Percentiles rank a stretch among this genome's conserved stretches.
Evolutionary conservation across 2,797 vertebrate genomes (phyloP).

Genomic region (Hypotaenidia philippensis): DNA sequence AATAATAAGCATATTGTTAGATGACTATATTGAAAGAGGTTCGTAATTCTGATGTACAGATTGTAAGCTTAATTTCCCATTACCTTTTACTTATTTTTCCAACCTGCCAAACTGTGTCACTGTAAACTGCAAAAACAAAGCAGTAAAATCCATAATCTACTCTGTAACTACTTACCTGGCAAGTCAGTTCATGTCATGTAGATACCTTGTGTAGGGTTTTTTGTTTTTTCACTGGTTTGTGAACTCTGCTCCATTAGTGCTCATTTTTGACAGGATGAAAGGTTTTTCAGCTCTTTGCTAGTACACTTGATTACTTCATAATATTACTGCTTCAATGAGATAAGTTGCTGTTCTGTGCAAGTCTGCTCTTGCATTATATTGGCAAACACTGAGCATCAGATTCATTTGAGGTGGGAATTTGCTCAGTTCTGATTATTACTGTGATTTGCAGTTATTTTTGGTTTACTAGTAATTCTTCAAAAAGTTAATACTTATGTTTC

Average conservation of each 20-base stretch:
- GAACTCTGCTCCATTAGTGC: neutral
- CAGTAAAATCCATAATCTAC: neutral
- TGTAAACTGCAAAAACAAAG: neutral
- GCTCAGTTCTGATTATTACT: neutral
- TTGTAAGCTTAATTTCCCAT: neutral
- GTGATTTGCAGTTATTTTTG: neutral
- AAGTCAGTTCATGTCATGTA: neutral
- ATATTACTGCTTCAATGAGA: neutral
- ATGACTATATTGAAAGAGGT: neutral
- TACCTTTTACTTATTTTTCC: neutral
- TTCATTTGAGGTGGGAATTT: neutral
- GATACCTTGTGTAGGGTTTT: neutral
- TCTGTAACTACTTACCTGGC: neutral
- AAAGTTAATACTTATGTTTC: neutral
- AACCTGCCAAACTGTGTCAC: neutral
- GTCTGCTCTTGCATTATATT: neutral
- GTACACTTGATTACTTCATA: neutral
- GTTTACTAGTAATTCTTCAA: neutral
- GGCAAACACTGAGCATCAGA: neutral
- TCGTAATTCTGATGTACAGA: neutral
- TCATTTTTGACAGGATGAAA: neutral
- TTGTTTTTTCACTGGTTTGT: neutral
- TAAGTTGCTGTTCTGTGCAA: neutral
- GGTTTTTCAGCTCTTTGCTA: neutral
- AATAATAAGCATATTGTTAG: neutral